Conservation (phyloP, 2,888 invertebrate species). For the Eristalis tenax region DNA sequence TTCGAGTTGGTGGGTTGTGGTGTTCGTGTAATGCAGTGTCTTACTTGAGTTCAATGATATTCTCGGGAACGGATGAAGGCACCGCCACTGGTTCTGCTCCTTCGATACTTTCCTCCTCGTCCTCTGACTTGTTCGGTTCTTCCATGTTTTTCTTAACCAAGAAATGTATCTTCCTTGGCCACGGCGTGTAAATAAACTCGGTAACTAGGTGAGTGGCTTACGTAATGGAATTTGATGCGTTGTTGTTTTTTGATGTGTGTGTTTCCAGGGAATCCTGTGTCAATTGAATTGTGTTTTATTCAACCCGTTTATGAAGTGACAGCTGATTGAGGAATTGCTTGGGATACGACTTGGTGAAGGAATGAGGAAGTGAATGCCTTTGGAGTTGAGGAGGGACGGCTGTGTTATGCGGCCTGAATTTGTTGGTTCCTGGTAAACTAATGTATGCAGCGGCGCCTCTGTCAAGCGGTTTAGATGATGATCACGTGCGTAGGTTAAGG, state of each 20-base stretch:
- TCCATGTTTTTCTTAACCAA: not conserved
- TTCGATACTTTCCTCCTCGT: slow-evolving; percentile 65
- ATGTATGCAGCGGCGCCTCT: no score
- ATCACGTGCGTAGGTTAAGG: no score
- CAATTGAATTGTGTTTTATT: not conserved
- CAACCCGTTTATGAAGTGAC: not conserved
- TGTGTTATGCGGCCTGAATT: no score
- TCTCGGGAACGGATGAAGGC: slow-evolving; percentile 72
- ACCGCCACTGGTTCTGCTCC: slow-evolving; percentile 14
- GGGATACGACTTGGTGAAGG: not conserved
- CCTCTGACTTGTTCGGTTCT: slow-evolving; percentile 24
- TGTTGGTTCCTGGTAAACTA: no score
- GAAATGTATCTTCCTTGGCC: not conserved
- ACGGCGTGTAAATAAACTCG: slow-evolving; percentile 33
- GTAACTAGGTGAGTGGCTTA: slow-evolving; percentile 27
- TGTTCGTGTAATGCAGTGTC: slow-evolving; percentile 8
- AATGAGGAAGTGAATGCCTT: no score
- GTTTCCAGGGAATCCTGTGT: not conserved
- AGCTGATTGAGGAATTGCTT: not conserved
- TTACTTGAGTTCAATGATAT: slow-evolving; percentile 76
- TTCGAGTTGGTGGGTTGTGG: not conserved
- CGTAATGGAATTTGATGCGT: not conserved
- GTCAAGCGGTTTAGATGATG: no score
- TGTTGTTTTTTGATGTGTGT: not conserved
- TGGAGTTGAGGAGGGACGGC: no score